A percentile compares a stretch with the other conserved stretches of the same genome.
Evolutionary conservation across 2,888 invertebrate species (phyloP).

Genomic region (Andrena minutula): DNA sequence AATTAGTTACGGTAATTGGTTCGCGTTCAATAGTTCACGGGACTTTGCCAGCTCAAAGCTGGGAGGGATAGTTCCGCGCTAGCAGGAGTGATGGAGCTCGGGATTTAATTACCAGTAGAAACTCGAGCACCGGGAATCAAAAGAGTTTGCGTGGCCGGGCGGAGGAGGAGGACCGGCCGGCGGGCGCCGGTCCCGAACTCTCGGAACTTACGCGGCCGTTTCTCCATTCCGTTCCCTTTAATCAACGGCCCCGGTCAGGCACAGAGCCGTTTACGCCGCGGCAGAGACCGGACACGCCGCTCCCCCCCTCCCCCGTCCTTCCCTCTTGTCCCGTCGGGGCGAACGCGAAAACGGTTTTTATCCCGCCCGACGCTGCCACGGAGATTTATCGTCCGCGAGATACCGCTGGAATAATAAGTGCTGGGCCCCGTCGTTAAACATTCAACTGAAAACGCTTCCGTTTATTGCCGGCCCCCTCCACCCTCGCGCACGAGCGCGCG

Average conservation of each 20-base stretch:
- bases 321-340: conserved; percentile 46
- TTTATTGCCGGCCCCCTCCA: conserved; percentile 20
- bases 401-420: conserved; percentile 48
- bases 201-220: conserved; percentile 57
- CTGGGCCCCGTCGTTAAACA: conserved; percentile 16
- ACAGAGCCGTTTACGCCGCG: conserved; percentile 54
- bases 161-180: not conserved
- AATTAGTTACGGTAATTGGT: conserved; percentile 75
- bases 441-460: conserved; percentile 39
- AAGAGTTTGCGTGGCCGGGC: conserved; percentile 49
- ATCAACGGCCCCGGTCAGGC: conserved; percentile 55
- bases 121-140: conserved; percentile 60
- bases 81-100: conserved; percentile 59
- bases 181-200: conserved; percentile 35
- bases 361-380: conserved; percentile 14
- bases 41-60: conserved; percentile 72
- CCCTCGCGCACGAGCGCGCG: not conserved
- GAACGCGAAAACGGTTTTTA: conserved; percentile 54
- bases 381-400: conserved; percentile 56
- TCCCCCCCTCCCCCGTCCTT: not conserved
- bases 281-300: conserved; percentile 7
- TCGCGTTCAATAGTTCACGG: conserved; percentile 73
- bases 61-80: conserved; percentile 12
- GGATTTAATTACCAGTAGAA: conserved; percentile 71
- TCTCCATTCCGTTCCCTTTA: conserved; percentile 61